Percentiles rank a stretch among this genome's conserved stretches.
phyloP scores from a whole-genome alignment of 2,113 vertebrate species.

The Phaethornis superciliosus region DNA sequence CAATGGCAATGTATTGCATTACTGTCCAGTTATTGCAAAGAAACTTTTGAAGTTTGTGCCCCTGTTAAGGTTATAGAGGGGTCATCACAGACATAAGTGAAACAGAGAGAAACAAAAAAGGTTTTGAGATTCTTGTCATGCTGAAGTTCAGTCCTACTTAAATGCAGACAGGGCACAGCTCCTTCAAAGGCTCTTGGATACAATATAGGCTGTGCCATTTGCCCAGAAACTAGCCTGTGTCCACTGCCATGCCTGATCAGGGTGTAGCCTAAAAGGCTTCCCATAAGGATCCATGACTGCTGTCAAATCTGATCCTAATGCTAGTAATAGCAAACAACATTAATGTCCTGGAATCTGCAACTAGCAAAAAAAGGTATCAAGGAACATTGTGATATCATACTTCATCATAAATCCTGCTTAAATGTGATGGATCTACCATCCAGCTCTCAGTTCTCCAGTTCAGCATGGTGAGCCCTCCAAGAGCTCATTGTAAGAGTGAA shows the following conservation, averaged over 20 bases:
- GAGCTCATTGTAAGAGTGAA: neutral
- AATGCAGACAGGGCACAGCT: neutral
- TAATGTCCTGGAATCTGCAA: neutral
- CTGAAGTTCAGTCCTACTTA: neutral
- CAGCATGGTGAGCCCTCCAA: neutral
- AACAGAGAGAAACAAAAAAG: neutral
- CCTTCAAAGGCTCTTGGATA: neutral
- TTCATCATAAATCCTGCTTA: neutral
- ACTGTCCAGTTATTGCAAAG: neutral
- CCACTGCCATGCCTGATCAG: neutral
- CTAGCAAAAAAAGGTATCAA: neutral
- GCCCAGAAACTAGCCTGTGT: neutral
- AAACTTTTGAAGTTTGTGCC: neutral
- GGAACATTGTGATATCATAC: neutral
- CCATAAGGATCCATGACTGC: neutral
- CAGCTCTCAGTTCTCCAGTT: neutral
- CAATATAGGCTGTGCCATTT: neutral
- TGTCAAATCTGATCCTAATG: neutral
- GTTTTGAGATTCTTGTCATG: neutral
- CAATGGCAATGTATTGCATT: neutral
- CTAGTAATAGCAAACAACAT: neutral
- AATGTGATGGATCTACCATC: neutral
- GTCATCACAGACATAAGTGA: neutral
- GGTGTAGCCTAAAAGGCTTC: neutral
- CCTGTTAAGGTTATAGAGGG: neutral